Base-by-base conservation (phyloP, 2,888 invertebrate species). In the Anaspis maculata region DNA sequence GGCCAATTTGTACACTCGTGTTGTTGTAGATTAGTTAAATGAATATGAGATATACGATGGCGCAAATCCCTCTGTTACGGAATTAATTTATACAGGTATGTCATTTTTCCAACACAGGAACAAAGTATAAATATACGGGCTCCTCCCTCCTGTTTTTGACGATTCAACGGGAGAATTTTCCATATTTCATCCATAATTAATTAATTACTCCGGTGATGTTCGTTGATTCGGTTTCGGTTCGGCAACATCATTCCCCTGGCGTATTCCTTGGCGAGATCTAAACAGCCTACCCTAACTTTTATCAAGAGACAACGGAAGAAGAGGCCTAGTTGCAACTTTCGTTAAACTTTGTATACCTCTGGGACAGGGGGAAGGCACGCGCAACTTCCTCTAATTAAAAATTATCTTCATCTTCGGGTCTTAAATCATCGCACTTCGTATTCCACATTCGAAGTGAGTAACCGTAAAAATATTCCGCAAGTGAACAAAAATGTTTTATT, bases 191-290 rank as follows among this genome's bases (percentile, higher is more conserved):
- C 5, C 19, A 9, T 6, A 19, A 19, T 5, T 19, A 19, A 19
- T 19, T 19, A 19, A 19, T 11, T 36, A 33, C 41, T 33, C 38
- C 27, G 31, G 5, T 19, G 19, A 19, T 19, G 38, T 36, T 36
- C 27, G 25, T 33, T 43, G 41, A 47, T 49, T 44, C 44, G 44
- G 42, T 45, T 45, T 35, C 36, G 37, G 34, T 25, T 35, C 23
- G 14, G 27, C 25, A 33, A 42, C 34, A 36, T 32, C 27, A 40
- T 34, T 42, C 41, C 37, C 44, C 21, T 26, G n/a, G 42, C 32
- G 43, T 35, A 44, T 41, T 43, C 36, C 38, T 40, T 36, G 44
- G 32, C 41, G 31, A 40, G 39, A 42, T 46, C 42, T 39, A 34
- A 46, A 39, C 40, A 34, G 39, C 36, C 37, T 34, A 31, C 30